A percentile compares a stretch with the other conserved stretches of the same genome.
phyloP scores from a whole-genome alignment of 2,797 vertebrate genomes.

The Benthosema pterotum region DNA sequence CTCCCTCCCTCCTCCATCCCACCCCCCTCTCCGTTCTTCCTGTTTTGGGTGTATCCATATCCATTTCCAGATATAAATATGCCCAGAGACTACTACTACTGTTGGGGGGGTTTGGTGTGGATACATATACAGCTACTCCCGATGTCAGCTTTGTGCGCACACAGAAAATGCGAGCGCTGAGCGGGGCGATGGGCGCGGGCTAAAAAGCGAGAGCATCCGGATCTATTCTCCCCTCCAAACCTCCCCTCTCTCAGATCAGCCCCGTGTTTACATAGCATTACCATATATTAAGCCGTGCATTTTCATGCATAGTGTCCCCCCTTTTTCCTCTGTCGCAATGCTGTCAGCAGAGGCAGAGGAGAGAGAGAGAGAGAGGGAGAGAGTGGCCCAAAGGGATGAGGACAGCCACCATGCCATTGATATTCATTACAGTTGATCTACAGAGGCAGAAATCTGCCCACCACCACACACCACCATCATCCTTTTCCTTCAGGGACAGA shows the following conservation, averaged over 20 bases:
- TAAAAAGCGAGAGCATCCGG: conserved; percentile 37
- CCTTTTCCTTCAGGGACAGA: conserved; percentile 72
- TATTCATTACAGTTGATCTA: conserved; percentile 81
- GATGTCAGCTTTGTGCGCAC: conserved; percentile 59
- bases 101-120: conserved; percentile 57
- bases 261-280: conserved; percentile 82
- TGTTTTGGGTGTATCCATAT: conserved; percentile 70
- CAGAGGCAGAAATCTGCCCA: conserved; percentile 65
- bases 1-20: neutral
- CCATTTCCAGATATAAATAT: conserved; percentile 75
- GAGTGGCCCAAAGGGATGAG: conserved; percentile 70
- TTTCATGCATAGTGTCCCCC: conserved; percentile 68
- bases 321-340: conserved; percentile 44
- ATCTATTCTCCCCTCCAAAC: conserved; percentile 62
- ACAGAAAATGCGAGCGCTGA: conserved; percentile 11
- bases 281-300: conserved; percentile 78
- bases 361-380: conserved; percentile 38
- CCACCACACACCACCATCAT: conserved; percentile 24
- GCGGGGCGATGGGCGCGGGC: too few species aligned
- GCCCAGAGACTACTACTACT: conserved; percentile 61
- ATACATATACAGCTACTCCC: conserved; percentile 41
- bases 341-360: conserved; percentile 60
- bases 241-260: conserved; percentile 75
- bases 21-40: conserved; percentile 46
- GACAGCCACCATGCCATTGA: conserved; percentile 62